Conservation (phyloP, 2,113 vertebrate species). For the Salvelinus namaycush region DNA sequence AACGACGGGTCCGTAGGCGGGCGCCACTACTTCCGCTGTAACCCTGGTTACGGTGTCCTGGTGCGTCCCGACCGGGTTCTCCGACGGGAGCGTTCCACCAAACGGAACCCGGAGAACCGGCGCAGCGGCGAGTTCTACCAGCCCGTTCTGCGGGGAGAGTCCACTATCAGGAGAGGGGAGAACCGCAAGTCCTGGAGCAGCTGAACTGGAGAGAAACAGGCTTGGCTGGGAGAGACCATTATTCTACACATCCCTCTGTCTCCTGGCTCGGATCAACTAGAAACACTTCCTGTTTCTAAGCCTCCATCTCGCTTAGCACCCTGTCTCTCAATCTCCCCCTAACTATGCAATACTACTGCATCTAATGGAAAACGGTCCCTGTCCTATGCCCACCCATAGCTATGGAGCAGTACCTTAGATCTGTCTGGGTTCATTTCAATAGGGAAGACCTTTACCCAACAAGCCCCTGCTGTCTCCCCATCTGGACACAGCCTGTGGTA, state of each 20-base stretch:
- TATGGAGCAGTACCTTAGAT: not conserved
- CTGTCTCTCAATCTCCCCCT: not conserved
- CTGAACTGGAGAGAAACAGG: conserved; percentile 65
- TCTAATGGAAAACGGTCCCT: not conserved
- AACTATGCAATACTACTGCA: conserved; percentile 10
- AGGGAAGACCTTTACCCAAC: too few species aligned
- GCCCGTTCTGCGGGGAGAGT: conserved; percentile 72
- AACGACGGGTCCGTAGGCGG: conserved; percentile 90
- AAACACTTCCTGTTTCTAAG: not conserved
- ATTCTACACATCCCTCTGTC: not conserved
- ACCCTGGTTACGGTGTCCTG: conserved; percentile 86
- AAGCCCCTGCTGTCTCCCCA: too few species aligned
- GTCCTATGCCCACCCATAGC: not conserved
- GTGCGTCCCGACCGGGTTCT: conserved; percentile 84
- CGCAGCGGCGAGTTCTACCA: conserved; percentile 52
- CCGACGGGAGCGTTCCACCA: conserved; percentile 48
- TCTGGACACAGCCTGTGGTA: not conserved
- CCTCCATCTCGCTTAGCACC: conserved; percentile 21
- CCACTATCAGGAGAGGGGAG: conserved; percentile 61
- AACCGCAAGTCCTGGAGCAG: conserved; percentile 94
- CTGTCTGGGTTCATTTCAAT: too few species aligned
- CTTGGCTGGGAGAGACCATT: conserved; percentile 32
- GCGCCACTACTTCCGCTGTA: conserved; percentile 90
- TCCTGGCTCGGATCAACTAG: not conserved
- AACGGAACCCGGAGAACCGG: conserved; percentile 60